Percentiles rank a stretch among this genome's conserved stretches.
Evolutionary conservation across 2,113 vertebrate genomes (phyloP).

Genomic region (Brachypteracias leptosomus): DNA sequence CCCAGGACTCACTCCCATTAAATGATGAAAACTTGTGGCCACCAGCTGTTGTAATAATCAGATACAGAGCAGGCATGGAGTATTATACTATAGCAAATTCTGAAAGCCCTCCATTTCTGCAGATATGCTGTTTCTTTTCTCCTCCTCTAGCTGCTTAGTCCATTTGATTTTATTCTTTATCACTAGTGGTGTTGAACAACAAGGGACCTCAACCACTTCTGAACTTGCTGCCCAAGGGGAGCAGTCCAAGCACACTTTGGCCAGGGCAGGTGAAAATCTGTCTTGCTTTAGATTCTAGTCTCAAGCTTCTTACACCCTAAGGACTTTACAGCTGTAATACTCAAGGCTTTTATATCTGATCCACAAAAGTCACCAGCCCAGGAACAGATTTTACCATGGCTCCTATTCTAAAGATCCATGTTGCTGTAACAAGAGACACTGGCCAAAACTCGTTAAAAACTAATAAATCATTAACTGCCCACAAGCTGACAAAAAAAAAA

Average conservation of each 20-base stretch:
- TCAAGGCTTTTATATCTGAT: background rate
- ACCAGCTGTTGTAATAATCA: background rate
- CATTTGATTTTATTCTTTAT: background rate
- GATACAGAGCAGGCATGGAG: background rate
- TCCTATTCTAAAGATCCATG: rapidly evolving
- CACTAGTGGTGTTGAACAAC: background rate
- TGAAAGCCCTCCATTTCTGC: background rate
- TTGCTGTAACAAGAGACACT: background rate
- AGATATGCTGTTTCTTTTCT: background rate
- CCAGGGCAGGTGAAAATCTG: background rate
- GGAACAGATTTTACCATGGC: background rate
- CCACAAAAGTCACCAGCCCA: background rate
- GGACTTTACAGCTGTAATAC: background rate
- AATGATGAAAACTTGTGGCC: background rate
- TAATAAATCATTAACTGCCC: background rate
- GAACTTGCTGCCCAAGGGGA: background rate
- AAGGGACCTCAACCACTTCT: background rate
- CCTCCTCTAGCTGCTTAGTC: background rate
- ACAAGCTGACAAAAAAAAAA: too few species aligned
- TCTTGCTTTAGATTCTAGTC: background rate
- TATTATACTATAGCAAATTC: background rate
- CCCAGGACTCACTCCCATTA: background rate
- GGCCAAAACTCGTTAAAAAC: background rate
- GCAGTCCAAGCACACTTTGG: background rate
- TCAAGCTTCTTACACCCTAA: background rate